Evolutionary conservation across 2,113 vertebrate genomes (phyloP).

Genomic region (Cavia porcellus): DNA sequence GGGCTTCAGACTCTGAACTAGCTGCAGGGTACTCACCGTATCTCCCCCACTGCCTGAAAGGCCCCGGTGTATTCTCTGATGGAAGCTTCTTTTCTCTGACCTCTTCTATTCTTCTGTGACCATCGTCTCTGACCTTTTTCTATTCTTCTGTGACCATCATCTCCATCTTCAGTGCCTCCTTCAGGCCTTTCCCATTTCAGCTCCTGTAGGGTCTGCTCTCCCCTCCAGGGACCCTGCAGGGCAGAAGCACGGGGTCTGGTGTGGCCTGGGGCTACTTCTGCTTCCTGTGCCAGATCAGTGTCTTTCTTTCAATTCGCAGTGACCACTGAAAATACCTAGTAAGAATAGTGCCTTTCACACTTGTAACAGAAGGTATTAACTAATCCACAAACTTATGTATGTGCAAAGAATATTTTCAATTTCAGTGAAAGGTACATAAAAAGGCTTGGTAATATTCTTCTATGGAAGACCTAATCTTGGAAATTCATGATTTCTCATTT

Average conservation of each 20-base stretch:
- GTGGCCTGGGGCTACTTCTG: too few relatives aligned
- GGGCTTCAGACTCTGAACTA: constrained; percentile 96
- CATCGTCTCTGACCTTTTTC: too few relatives aligned
- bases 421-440: neutral
- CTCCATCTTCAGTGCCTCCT: too few relatives aligned
- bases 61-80: too few relatives aligned
- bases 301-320: neutral
- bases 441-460: neutral
- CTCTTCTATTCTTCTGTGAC: too few relatives aligned
- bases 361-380: neutral
- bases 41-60: constrained; percentile 92
- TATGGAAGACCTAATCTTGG: neutral
- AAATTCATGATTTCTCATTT: neutral
- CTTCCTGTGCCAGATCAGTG: neutral
- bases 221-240: too few relatives aligned
- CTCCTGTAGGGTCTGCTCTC: too few relatives aligned
- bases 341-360: neutral
- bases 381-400: neutral
- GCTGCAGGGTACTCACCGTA: constrained; percentile 93
- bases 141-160: too few relatives aligned
- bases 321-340: neutral
- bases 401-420: neutral
- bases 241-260: too few relatives aligned
- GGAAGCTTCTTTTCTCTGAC: too few relatives aligned
- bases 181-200: too few relatives aligned